Conservation (phyloP, 2,797 vertebrate genomes). For the Synanceia verrucosa region DNA sequence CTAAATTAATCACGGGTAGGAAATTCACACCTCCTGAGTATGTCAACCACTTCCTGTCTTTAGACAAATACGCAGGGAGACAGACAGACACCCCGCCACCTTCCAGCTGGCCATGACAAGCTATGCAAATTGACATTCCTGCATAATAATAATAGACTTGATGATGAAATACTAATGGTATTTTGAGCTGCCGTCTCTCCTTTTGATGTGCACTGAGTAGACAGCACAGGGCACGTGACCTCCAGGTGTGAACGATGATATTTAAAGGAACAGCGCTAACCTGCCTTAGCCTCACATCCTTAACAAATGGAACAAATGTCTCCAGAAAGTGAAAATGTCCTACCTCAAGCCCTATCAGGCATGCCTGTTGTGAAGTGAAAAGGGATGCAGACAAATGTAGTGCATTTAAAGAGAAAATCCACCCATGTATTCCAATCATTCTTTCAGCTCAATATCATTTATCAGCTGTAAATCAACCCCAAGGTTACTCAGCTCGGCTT, state of each 20-base stretch:
- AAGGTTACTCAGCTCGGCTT: neutral
- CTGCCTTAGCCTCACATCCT: neutral
- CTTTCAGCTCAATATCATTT: constrained; percentile 3
- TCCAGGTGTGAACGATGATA: constrained; percentile 56
- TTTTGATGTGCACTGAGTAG: constrained; percentile 47
- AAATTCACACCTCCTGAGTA: constrained; percentile 73
- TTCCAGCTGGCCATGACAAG: constrained; percentile 57
- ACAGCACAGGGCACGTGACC: constrained; percentile 55
- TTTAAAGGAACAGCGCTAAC: constrained; percentile 39
- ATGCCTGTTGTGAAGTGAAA: constrained; percentile 8
- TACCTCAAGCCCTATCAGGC: constrained; percentile 5
- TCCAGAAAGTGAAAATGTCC: constrained; percentile 5
- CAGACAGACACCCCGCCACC: constrained; percentile 49
- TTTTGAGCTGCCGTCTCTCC: constrained; percentile 44
- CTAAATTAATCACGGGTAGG: constrained; percentile 67
- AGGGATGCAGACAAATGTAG: neutral
- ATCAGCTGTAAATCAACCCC: constrained; percentile 16
- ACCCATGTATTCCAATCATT: neutral
- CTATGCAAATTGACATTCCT: constrained; percentile 70
- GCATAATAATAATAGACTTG: constrained; percentile 51
- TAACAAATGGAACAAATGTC: constrained; percentile 4
- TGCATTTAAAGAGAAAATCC: constrained; percentile 10
- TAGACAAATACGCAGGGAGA: constrained; percentile 60
- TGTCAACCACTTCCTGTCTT: constrained; percentile 67
- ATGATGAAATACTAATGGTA: constrained; percentile 65